A percentile compares a stretch with the other conserved stretches of the same genome.
Evolutionary conservation across 2,113 vertebrate species (phyloP).

Genomic region (Corydoras maculifer): DNA sequence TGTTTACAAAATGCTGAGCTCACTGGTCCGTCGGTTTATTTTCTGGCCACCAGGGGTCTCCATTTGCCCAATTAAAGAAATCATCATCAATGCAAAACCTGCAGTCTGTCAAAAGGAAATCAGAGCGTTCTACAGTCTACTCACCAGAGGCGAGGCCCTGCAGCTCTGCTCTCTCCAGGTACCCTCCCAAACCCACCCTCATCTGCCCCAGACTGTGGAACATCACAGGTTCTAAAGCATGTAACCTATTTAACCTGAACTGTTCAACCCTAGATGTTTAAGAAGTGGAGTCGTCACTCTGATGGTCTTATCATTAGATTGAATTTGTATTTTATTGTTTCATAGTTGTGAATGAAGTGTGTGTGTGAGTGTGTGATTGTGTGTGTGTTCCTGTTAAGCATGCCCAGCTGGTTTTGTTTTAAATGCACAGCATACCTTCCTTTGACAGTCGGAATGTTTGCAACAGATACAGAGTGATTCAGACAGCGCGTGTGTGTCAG

Average conservation of each 20-base stretch:
- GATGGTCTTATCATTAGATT: neutral
- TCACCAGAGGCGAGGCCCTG: slow-evolving; percentile 49
- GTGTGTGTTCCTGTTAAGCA: slow-evolving; percentile 5
- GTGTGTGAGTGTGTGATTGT: slow-evolving; percentile 14
- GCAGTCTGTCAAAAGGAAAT: slow-evolving; percentile 57
- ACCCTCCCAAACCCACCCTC: slow-evolving; percentile 11
- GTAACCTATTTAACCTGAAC: neutral
- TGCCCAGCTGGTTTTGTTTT: slow-evolving; percentile 40
- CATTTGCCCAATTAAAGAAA: slow-evolving; percentile 67
- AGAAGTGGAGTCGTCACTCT: neutral
- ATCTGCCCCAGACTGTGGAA: neutral
- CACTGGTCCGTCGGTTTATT: neutral
- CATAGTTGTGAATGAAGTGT: slow-evolving; percentile 29
- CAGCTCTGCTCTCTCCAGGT: slow-evolving; percentile 56
- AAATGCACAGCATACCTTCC: slow-evolving; percentile 35
- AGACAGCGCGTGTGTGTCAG: neutral
- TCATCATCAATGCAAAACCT: slow-evolving; percentile 69
- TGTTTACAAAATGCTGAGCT: neutral
- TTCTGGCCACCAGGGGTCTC: slow-evolving; percentile 65
- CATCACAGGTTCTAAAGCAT: neutral
- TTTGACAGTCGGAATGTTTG: slow-evolving; percentile 26
- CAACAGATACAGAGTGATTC: neutral
- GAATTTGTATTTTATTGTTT: slow-evolving; percentile 5
- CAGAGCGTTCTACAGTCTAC: slow-evolving; percentile 64
- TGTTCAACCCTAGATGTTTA: neutral